Percentiles rank a stretch among this genome's conserved stretches.
Conservation (phyloP, 2,888 invertebrate genomes). For the Stegophylla sp. region DNA sequence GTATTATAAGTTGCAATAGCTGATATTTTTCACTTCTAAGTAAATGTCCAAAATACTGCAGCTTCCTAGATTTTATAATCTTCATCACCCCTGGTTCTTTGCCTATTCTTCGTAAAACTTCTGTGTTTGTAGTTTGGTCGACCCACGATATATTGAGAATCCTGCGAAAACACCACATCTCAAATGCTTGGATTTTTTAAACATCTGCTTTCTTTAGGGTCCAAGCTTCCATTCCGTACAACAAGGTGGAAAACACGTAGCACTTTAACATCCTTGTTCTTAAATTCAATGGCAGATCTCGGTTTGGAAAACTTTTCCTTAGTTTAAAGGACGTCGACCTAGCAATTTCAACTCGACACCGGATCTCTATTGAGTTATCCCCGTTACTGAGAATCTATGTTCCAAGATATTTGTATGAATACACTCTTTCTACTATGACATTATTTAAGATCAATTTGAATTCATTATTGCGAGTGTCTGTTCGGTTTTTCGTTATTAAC, state of each 20-base stretch:
- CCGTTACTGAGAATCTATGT: conserved; percentile 29
- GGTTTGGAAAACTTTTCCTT: conserved; percentile 18
- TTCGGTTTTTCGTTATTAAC: conserved; percentile 32
- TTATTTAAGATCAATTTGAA: conserved; percentile 26
- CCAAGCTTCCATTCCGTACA: conserved; percentile 48
- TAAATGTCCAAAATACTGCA: no score
- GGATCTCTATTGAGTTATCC: conserved; percentile 10
- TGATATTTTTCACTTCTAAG: no score
- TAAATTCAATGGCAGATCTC: conserved; percentile 13
- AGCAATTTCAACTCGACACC: not conserved
- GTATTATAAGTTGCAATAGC: no score
- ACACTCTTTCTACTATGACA: conserved; percentile 30
- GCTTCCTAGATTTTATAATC: no score
- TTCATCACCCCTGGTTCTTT: conserved; percentile 13
- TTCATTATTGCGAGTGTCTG: not conserved
- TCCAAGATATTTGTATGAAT: conserved; percentile 21
- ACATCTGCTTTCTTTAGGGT: conserved; percentile 34
- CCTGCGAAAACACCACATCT: conserved; percentile 37
- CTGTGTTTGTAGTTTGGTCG: no score
- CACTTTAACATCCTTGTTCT: conserved; percentile 46
- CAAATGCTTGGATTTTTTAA: conserved; percentile 45
- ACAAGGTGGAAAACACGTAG: conserved; percentile 45
- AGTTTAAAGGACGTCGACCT: conserved; percentile 18
- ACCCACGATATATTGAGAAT: conserved; percentile 30
- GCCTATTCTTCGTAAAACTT: conserved; percentile 43